Evolutionary conservation across 2,113 vertebrate genomes (phyloP).

Genomic region (Platichthys stellatus): DNA sequence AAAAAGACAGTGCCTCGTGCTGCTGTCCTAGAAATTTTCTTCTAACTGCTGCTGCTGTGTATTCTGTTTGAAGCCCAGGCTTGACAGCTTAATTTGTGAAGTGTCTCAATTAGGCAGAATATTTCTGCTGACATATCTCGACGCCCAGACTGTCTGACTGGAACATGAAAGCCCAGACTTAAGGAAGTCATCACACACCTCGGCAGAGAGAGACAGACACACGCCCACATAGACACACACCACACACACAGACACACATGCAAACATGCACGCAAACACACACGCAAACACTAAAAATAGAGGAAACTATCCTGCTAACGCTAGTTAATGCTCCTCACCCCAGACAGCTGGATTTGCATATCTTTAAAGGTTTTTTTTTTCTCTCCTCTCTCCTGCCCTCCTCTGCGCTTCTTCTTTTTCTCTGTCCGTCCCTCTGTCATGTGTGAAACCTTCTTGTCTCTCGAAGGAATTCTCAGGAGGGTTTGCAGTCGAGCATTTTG

Average conservation of each 20-base stretch:
- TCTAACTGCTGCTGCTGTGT: constrained; percentile 58
- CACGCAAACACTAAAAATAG: constrained; percentile 80
- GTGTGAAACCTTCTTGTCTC: constrained; percentile 67
- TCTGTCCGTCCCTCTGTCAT: constrained; percentile 52
- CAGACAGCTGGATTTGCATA: constrained; percentile 83
- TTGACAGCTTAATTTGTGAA: constrained; percentile 80
- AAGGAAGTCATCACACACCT: constrained; percentile 83
- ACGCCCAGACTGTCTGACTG: constrained; percentile 74
- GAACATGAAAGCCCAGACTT: constrained; percentile 81
- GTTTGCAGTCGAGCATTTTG: constrained; percentile 77
- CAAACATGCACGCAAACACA: constrained; percentile 17
- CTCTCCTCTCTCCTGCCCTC: constrained; percentile 35
- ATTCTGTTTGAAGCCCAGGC: constrained; percentile 74
- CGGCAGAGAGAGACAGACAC: constrained; percentile 59
- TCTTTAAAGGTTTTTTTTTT: constrained; percentile 76
- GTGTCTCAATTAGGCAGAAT: constrained; percentile 80
- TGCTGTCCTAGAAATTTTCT: constrained; percentile 73
- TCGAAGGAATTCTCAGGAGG: constrained; percentile 77
- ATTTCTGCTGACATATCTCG: constrained; percentile 78
- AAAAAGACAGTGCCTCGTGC: constrained; percentile 36
- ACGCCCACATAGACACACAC: constrained; percentile 25
- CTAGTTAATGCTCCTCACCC: constrained; percentile 78
- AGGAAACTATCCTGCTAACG: constrained; percentile 75
- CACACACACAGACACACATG: constrained; percentile 9
- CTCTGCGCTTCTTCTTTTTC: constrained; percentile 36